Evolutionary conservation across 2,888 invertebrate genomes (phyloP).

Genomic region (Pasiphila rectangulata): DNA sequence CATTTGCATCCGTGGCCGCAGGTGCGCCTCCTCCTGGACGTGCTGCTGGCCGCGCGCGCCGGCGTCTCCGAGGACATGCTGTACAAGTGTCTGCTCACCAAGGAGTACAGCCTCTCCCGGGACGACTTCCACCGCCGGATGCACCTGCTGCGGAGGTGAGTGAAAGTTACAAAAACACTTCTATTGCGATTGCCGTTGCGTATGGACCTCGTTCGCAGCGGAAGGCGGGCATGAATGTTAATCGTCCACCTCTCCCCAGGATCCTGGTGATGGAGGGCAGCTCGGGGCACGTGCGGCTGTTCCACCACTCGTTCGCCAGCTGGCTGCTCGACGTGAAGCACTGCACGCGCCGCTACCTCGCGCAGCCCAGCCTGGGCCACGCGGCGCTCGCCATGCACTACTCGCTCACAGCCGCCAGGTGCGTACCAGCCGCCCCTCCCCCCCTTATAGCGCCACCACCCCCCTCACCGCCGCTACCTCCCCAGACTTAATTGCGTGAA

Average conservation of each 20-base stretch:
- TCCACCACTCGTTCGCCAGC: conserved; percentile 96
- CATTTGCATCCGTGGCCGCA: too few relatives aligned
- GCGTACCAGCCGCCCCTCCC: too few relatives aligned
- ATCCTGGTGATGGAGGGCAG: conserved; percentile 77
- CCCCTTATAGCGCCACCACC: too few relatives aligned
- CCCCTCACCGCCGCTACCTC: too few relatives aligned
- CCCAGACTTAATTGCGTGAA: too few relatives aligned
- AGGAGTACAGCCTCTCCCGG: conserved; percentile 87
- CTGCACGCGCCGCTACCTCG: conserved; percentile 96
- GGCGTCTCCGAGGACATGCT: conserved; percentile 91
- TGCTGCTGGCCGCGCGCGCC: conserved; percentile 91
- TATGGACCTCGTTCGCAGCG: too few relatives aligned
- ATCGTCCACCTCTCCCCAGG: conserved; percentile 42
- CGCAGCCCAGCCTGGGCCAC: conserved; percentile 92
- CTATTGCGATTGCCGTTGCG: too few relatives aligned
- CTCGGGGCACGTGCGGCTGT: conserved; percentile 85
- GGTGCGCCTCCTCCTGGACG: conserved; percentile 90
- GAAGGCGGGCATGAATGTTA: too few relatives aligned
- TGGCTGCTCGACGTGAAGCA: conserved; percentile 99
- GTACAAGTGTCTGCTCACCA: conserved; percentile 89
- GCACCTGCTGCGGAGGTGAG: conserved; percentile 84
- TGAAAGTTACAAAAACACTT: too few relatives aligned
- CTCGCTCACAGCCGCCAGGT: conserved; percentile 84
- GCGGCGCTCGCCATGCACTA: conserved; percentile 93
- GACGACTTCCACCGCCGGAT: conserved; percentile 91